Percentiles rank a stretch among this genome's conserved stretches.
phyloP scores from a whole-genome alignment of 2,888 invertebrate genomes.

The Drosophila falleni region DNA sequence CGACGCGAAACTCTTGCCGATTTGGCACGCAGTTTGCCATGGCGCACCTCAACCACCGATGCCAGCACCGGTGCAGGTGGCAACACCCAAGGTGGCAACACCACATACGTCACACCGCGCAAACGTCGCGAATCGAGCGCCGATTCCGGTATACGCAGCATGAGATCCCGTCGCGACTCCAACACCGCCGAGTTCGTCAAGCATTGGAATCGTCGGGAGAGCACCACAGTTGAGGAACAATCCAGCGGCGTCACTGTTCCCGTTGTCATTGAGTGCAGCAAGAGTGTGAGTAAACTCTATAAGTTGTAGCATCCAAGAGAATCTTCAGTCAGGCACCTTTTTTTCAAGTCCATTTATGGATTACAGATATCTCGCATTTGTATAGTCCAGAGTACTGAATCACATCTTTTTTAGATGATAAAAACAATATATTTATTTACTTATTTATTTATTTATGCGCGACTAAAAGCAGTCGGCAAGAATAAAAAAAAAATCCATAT shows the following conservation, averaged over 20 bases:
- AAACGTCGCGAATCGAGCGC: slow-evolving; percentile 95
- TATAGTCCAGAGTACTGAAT: no score
- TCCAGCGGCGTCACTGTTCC: slow-evolving; percentile 63
- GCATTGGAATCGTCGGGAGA: slow-evolving; percentile 90
- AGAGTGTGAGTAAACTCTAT: slow-evolving; percentile 64
- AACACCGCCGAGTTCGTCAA: slow-evolving; percentile 90
- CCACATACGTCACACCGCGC: slow-evolving; percentile 86
- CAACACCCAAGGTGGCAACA: slow-evolving; percentile 52
- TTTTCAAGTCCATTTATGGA: neutral
- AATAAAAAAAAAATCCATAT: no score
- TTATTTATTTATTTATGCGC: no score
- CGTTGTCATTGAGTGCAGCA: slow-evolving; percentile 71
- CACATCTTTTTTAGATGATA: no score
- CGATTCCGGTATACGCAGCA: slow-evolving; percentile 93
- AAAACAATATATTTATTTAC: no score
- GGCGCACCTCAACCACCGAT: slow-evolving; percentile 90
- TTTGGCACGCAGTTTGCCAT: slow-evolving; percentile 93
- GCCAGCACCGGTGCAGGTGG: slow-evolving; percentile 81
- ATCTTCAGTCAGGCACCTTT: neutral
- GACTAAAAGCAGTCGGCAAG: no score
- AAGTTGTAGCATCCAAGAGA: neutral
- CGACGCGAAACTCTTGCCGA: slow-evolving; percentile 95
- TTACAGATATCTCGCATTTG: neutral
- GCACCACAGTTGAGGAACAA: slow-evolving; percentile 85
- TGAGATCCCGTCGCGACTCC: slow-evolving; percentile 91